These are phyloP conservation scores for Spisula subtruncata DNA, from an alignment of 2,888 invertebrate species.

Conservation along the genomic window DNA sequence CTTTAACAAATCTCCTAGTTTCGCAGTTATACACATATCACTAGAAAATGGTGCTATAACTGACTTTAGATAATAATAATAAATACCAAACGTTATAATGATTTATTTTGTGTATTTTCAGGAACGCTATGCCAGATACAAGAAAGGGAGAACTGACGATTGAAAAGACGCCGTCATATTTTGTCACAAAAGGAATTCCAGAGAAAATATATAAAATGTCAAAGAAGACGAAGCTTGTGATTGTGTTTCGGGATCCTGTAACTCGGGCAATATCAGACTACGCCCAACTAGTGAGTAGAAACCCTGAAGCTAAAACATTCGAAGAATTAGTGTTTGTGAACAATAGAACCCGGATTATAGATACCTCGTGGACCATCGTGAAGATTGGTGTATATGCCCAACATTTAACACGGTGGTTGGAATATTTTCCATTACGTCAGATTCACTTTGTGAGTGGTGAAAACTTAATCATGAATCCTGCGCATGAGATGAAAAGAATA, in stretches of 20 bases:
- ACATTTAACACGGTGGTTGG: conserved; percentile 94
- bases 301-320: conserved; percentile 82
- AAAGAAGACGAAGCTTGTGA: conserved; percentile 93
- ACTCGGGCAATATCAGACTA: conserved; percentile 97
- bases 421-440: conserved; percentile 94
- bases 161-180: conserved; percentile 98
- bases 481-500: conserved; percentile 94
- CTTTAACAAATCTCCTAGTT: no score
- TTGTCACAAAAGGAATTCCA: conserved; percentile 95
- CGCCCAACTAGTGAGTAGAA: conserved; percentile 91
- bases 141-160: conserved; percentile 95
- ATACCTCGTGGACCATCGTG: conserved; percentile 94
- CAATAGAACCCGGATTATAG: conserved; percentile 91
- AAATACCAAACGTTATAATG: no score
- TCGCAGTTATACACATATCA: no score
- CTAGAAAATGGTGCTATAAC: no score
- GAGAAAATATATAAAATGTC: conserved; percentile 95
- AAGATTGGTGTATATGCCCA: conserved; percentile 93
- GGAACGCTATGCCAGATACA: conserved; percentile 95
- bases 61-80: no score
- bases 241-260: conserved; percentile 96
- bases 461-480: conserved; percentile 94
- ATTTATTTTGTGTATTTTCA: conserved; percentile 84
- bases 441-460: conserved; percentile 96
- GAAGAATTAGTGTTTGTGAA: conserved; percentile 89